These are phyloP conservation scores for Melitaea cinxia DNA, from an alignment of 1,140 invertebrate genomes.

Conservation along the genomic window DNA sequence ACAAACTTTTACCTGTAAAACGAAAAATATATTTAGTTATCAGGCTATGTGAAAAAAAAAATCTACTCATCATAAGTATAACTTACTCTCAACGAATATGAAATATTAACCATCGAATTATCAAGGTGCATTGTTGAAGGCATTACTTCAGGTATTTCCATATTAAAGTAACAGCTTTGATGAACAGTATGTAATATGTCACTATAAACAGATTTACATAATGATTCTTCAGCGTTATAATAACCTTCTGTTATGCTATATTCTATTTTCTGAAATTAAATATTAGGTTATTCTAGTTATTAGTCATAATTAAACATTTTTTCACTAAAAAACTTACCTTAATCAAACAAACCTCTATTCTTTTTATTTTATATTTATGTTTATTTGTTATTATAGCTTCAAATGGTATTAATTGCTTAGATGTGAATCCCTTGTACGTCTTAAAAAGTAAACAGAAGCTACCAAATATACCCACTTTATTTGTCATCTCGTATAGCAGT, in stretches of 20 bases:
- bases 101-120: constrained; percentile 59
- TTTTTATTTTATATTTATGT: constrained; percentile 53
- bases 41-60: not conserved
- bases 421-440: constrained; percentile 59
- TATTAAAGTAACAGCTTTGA: constrained; percentile 49
- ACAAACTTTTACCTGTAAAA: constrained; percentile 59
- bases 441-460: constrained; percentile 51
- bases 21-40: constrained; percentile 11
- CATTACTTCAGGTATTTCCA: constrained; percentile 55
- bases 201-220: constrained; percentile 47
- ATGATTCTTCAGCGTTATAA: constrained; percentile 51
- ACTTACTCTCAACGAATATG: constrained; percentile 62
- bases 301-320: not conserved
- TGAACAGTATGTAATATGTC: constrained; percentile 44
- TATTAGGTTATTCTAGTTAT: too few species aligned
- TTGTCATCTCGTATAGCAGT: constrained; percentile 50
- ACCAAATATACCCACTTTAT: constrained; percentile 48
- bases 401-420: constrained; percentile 58
- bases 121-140: constrained; percentile 52
- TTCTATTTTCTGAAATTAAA: constrained; percentile 65
- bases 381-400: constrained; percentile 60
- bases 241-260: constrained; percentile 57
- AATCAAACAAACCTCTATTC: constrained; percentile 52
- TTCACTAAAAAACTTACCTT: constrained; percentile 47
- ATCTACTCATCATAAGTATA: not conserved